Base-by-base conservation (phyloP, 1,140 invertebrate genomes). In the Drosophila chauvacae region DNA sequence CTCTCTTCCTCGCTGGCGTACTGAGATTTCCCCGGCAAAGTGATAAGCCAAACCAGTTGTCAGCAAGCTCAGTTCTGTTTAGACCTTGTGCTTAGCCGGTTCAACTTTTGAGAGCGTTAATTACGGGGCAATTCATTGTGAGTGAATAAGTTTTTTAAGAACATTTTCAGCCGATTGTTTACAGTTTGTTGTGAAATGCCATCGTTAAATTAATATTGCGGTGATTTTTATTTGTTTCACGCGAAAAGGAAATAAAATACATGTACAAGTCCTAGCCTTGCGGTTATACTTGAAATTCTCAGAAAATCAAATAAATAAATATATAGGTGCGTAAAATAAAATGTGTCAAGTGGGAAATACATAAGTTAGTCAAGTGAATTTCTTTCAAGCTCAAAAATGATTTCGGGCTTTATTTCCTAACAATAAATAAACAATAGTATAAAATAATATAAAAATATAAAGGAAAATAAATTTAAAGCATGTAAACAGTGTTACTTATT, bases 21-120 rank as follows among this genome's bases (percentile, higher is more conserved):
- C 35, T 65, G 45, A 44, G 45, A 30, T 50, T 61, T 37, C 63
- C 58, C 5, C 42, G 39, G 18, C 28, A 35, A 11, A 44, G 28
- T 63, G 68, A 81, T 76, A 71, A 56, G 61, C 42, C 42, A 23
- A 48, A 48, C 76, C 56, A 23, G 63, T 59, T 77, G 63, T 50
- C 48, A 48, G 35, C 23, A 48, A 13, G 47, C 33, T 81, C 74
- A 82, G 80, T 82, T 75, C 59, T 35, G 45, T 48, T 50, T 61
- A 44, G 60, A 65, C 58, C 45, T 44, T 74, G 37, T 42, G 47
- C 50, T 75, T 60, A 63, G 80, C 50, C 69, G 80, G 80, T 75
- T 77, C 35, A 59, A 44, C 47, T 60, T 64, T 60, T 35, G 9
- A 42, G 65, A 58, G 68, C 26, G 16, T 20, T 23, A 35, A 42